Base-by-base conservation (phyloP, 2,797 vertebrate genomes). In the Erpetoichthys calabaricus region DNA sequence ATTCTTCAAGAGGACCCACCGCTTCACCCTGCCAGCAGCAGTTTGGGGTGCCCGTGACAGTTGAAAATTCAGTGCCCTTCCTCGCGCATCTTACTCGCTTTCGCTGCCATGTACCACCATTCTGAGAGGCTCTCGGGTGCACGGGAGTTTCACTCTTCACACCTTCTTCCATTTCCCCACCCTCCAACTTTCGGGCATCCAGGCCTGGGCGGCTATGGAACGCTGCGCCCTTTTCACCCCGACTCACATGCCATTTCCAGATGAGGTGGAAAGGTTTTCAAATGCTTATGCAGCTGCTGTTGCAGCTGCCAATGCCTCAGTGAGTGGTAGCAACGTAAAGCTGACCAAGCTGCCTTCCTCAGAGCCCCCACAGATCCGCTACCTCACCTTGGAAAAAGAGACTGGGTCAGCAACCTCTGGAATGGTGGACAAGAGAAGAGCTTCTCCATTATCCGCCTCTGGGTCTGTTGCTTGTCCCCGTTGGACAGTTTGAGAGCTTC, bases 1-100 rank as follows among this genome's bases (percentile, higher is more conserved):
- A 68, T 44, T 61, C 58, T 10, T 42, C 66, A 9, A 60, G 61
- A 1, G 61, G 57, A 3, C 7, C 47, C 45, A 9, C 43, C 41
- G 46, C 44, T 3, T 25, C 25, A 25, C 53, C 53, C 4, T 59
- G 57, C 51, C 65, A 64, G 8, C 67, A 67, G 51, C 55, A 44
- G 10, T 70, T 65, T 47, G 62, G 61, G 1, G 56, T 68, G 7
- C 57, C 66, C 1, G 59, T 69, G 9, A 45, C 55, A 1, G 59
- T 66, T 56, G 68, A 64, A 8, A 66, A 66, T 44, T 53, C 62
- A 1, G 57, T 70, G 42, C 57, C 68, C 8, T 70, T 68, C 46
- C 53, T 68, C 5, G 64, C 9, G 53, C 60, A 4, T 61, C 60
- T 3, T 68, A 68, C 56, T 63, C 68, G 7, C 56, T n/a, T n/a